Conservation (phyloP, 37 sponge, comb jelly and placozoan genomes). For the Haliclona indistincta region DNA sequence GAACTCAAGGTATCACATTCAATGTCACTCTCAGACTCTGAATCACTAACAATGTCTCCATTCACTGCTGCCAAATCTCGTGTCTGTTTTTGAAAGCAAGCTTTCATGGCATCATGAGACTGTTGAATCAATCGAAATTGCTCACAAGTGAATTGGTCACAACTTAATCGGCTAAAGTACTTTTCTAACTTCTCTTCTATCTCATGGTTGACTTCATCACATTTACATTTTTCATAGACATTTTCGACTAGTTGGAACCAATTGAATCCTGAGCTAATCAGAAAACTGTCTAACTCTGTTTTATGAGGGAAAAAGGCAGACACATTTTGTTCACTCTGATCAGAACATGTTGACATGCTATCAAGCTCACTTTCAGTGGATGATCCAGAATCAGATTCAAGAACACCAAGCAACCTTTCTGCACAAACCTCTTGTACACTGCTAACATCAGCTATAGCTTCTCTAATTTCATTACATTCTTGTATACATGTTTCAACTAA, state of each 20-base stretch:
- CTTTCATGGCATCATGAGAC: constrained; percentile 15
- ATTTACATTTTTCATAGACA: neutral
- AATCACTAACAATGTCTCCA: constrained; percentile 18
- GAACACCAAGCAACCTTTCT: constrained; percentile 1
- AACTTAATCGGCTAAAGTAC: neutral
- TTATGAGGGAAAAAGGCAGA: neutral
- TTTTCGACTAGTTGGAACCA: constrained; percentile 6
- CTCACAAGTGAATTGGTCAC: neutral
- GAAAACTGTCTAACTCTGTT: neutral
- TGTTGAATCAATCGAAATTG: neutral
- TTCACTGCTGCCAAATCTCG: constrained; percentile 8
- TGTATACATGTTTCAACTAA: constrained; percentile 15
- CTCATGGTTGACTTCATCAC: neutral
- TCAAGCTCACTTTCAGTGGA: neutral
- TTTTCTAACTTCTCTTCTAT: neutral
- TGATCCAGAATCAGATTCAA: neutral
- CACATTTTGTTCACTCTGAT: neutral
- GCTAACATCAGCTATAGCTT: constrained; percentile 3
- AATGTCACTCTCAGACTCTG: constrained; percentile 22
- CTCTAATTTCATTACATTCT: constrained; percentile 2
- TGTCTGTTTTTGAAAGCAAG: neutral
- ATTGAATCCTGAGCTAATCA: neutral
- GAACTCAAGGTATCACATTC: neutral
- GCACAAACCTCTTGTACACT: constrained; percentile 12
- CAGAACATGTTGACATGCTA: neutral